Evolutionary conservation across 2,113 vertebrate species (phyloP).

Genomic region (Sclerurus mexicanus): DNA sequence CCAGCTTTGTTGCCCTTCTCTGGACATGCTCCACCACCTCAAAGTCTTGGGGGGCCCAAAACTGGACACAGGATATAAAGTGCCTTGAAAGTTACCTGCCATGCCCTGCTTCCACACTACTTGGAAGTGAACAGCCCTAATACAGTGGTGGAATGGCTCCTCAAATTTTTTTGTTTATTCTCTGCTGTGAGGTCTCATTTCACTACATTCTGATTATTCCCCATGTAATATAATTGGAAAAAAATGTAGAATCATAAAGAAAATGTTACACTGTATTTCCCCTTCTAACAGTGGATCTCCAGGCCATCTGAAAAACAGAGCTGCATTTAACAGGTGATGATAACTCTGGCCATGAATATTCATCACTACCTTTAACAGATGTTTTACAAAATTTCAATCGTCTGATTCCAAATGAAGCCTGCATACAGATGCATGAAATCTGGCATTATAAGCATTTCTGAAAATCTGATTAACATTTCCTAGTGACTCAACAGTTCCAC

Average conservation of each 20-base stretch:
- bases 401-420: neutral
- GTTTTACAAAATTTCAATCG: slow-evolving; percentile 4
- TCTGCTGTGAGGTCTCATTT: neutral
- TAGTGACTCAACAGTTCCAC: neutral
- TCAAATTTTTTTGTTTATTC: neutral
- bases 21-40: neutral
- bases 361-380: slow-evolving; percentile 33
- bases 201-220: neutral
- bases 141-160: neutral
- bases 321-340: neutral
- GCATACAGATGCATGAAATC: neutral
- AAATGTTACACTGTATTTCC: neutral
- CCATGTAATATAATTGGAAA: rapidly evolving
- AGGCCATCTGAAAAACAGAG: neutral
- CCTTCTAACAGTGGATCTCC: neutral
- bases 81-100: neutral
- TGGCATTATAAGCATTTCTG: neutral
- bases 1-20: neutral
- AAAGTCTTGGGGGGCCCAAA: neutral
- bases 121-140: neutral
- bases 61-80: too few species aligned
- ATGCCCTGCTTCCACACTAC: neutral
- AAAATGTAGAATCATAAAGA: neutral
- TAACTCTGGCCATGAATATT: slow-evolving; percentile 21
- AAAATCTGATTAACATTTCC: slow-evolving; percentile 38